Percentiles rank a stretch among this genome's conserved stretches.
Evolutionary conservation across 2,797 vertebrate species (phyloP).

Genomic region (Melanotaenia nigrans): DNA sequence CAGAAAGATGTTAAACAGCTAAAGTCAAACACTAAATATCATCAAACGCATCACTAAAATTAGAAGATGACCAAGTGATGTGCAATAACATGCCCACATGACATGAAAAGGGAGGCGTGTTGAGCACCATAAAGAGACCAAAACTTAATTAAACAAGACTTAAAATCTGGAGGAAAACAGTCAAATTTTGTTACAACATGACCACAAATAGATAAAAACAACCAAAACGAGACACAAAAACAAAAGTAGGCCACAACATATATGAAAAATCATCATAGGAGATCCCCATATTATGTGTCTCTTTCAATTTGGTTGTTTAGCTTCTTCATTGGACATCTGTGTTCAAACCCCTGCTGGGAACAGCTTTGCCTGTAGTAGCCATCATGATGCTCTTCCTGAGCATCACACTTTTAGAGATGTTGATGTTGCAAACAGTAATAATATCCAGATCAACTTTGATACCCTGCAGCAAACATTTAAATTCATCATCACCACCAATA

Average conservation of each 20-base stretch:
- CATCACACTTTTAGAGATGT: background rate
- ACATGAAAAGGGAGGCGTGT: background rate
- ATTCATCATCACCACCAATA: slow-evolving; percentile 2
- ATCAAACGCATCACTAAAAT: background rate
- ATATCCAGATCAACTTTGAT: background rate
- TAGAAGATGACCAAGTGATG: background rate
- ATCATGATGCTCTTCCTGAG: background rate
- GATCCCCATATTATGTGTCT: background rate
- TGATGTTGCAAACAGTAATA: slow-evolving; percentile 18
- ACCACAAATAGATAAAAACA: background rate
- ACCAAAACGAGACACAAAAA: background rate
- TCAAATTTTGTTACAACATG: background rate
- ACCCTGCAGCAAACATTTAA: slow-evolving; percentile 23
- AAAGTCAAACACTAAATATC: background rate
- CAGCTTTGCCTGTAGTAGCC: background rate
- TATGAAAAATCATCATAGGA: background rate
- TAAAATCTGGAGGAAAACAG: background rate
- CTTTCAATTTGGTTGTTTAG: background rate
- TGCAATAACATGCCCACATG: too few species aligned
- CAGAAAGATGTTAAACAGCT: background rate
- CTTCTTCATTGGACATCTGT: background rate
- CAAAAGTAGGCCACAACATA: background rate
- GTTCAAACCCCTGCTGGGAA: slow-evolving; percentile 25
- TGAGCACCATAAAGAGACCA: background rate
- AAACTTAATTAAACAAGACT: background rate